phyloP scores from a whole-genome alignment of 1,140 invertebrate genomes.

The Hydropsyche tenuis region DNA sequence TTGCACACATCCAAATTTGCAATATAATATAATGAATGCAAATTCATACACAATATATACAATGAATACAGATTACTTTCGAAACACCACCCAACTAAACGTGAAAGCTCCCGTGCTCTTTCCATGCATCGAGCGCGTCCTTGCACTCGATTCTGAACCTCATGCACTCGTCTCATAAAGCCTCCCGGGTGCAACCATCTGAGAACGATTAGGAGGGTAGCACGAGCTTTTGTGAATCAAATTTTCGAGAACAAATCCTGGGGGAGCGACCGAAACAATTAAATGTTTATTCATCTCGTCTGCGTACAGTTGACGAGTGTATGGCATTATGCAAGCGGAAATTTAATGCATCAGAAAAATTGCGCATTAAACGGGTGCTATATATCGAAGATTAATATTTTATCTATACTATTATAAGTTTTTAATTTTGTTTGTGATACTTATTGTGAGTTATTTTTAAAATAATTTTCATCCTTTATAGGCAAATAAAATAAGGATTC shows the following conservation, averaged over 20 bases:
- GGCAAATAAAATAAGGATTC: no score
- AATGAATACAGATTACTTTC: conserved; percentile 17
- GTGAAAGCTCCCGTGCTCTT: no score
- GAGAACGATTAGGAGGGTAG: not conserved
- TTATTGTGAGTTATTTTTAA: no score
- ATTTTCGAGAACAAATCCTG: conserved; percentile 36
- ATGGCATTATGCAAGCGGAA: conserved; percentile 39
- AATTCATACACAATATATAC: not conserved
- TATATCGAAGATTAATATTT: no score
- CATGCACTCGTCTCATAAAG: not conserved
- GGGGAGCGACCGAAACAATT: conserved; percentile 45
- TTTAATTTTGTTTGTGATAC: no score
- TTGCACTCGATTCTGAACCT: no score
- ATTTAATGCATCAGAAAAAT: conserved; percentile 20
- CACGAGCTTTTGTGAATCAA: conserved; percentile 41
- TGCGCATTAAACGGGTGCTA: no score
- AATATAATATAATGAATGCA: conserved; percentile 5
- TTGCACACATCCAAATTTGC: no score
- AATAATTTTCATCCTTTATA: no score
- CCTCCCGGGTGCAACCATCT: not conserved
- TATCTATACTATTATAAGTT: no score
- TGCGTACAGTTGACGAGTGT: conserved; percentile 25
- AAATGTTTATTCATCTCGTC: conserved; percentile 47
- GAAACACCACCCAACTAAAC: not conserved
- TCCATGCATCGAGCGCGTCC: no score